A percentile compares a stretch with the other conserved stretches of the same genome.
phyloP scores from a whole-genome alignment of 2,797 vertebrate genomes.

The Coregonus ussuriensis region DNA sequence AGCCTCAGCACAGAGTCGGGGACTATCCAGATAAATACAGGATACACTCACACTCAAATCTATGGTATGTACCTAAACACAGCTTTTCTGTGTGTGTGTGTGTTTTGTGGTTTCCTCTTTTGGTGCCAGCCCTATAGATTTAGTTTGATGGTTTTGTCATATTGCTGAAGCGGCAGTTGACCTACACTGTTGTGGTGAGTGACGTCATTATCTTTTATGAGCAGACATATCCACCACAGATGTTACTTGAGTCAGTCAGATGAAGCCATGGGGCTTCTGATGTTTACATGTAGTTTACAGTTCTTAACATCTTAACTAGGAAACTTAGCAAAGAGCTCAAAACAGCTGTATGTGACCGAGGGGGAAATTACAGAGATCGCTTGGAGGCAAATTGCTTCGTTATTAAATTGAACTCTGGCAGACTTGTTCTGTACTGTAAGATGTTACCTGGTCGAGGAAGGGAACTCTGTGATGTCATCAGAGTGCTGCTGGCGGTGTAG shows the following conservation, averaged over 20 bases:
- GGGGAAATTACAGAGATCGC: neutral
- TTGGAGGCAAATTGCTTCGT: too few species aligned
- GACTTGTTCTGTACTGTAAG: neutral
- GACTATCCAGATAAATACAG: constrained; percentile 34
- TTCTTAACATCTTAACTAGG: neutral
- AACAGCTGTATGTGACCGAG: neutral
- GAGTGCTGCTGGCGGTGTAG: neutral
- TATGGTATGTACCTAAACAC: constrained; percentile 73
- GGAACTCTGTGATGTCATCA: constrained; percentile 10
- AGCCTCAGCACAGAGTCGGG: constrained; percentile 34
- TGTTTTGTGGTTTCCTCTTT: constrained; percentile 48
- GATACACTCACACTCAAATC: constrained; percentile 54
- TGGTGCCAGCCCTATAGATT: constrained; percentile 21
- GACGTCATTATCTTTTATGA: neutral
- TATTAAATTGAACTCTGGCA: too few species aligned
- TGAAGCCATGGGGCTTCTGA: neutral
- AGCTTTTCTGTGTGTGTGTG: constrained; percentile 19
- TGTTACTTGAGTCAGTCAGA: neutral
- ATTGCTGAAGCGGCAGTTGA: neutral
- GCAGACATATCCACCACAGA: neutral
- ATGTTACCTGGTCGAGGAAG: neutral
- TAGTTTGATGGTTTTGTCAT: neutral
- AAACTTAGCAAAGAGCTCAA: neutral
- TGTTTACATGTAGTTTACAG: neutral
- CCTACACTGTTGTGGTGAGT: neutral